phyloP scores from a whole-genome alignment of 1,140 invertebrate genomes.

The Panagrolaimus sp. region DNA sequence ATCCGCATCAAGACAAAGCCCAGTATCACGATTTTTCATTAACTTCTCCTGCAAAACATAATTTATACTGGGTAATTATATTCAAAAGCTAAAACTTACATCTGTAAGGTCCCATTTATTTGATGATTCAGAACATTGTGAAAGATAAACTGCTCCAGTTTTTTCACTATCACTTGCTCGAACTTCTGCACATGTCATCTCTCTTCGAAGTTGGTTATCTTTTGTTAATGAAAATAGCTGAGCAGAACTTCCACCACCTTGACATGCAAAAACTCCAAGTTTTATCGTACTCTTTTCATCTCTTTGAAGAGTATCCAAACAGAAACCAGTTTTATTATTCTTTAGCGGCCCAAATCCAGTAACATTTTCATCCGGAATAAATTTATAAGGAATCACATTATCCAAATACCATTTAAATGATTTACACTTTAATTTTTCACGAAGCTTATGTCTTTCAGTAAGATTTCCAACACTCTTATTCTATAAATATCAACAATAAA shows the following conservation, averaged over 20 bases:
- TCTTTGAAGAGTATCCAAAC: constrained; percentile 53
- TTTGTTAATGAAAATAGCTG: constrained; percentile 55
- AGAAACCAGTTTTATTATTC: constrained; percentile 39
- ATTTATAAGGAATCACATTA: constrained; percentile 82
- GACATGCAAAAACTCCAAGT: constrained; percentile 49
- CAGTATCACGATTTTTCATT: constrained; percentile 29
- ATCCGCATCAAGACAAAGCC: constrained; percentile 43
- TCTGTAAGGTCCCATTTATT: constrained; percentile 36
- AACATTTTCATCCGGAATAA: constrained; percentile 75
- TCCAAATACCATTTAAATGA: constrained; percentile 95
- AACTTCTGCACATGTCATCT: constrained; percentile 44
- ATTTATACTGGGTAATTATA: background rate
- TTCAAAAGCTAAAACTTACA: background rate
- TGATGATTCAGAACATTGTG: background rate
- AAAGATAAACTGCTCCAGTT: constrained; percentile 18
- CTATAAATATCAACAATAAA: constrained; percentile 66
- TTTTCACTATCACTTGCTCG: constrained; percentile 18
- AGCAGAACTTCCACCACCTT: constrained; percentile 49
- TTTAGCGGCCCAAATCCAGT: constrained; percentile 68
- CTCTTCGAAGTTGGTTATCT: constrained; percentile 41
- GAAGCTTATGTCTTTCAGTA: constrained; percentile 69
- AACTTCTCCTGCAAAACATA: constrained; percentile 35
- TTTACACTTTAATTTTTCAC: constrained; percentile 77
- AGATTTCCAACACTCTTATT: constrained; percentile 71
- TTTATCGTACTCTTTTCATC: constrained; percentile 48